Conservation (phyloP, 2,888 invertebrate species). For the Caenorhabditis parvicauda region DNA sequence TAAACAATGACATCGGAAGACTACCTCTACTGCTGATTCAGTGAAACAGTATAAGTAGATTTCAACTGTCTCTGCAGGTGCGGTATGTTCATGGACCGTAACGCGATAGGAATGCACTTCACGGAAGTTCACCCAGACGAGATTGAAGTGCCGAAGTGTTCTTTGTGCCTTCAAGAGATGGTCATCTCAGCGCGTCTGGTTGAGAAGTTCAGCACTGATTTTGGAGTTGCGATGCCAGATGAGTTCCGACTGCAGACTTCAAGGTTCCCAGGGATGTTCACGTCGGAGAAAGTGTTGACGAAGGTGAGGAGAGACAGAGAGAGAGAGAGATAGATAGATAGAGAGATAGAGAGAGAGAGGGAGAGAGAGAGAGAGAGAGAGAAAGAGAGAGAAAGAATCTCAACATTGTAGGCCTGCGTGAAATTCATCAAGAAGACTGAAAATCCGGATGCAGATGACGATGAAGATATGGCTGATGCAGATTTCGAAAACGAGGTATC, state of each 20-base stretch:
- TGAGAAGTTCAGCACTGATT: conserved; percentile 56
- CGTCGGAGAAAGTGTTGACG: conserved; percentile 48
- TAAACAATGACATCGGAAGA: too few species aligned
- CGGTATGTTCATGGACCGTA: conserved; percentile 58
- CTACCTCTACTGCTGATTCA: too few species aligned
- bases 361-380: too few species aligned
- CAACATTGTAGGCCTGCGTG: too few species aligned
- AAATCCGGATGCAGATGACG: conserved; percentile 8
- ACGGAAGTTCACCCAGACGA: conserved; percentile 59
- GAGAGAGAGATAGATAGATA: too few species aligned
- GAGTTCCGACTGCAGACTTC: conserved; percentile 50
- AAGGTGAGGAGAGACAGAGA: conserved; percentile 36
- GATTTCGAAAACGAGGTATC: conserved; percentile 1
- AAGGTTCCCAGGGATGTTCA: conserved; percentile 39
- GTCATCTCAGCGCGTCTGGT: conserved; percentile 55
- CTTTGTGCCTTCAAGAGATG: conserved; percentile 58
- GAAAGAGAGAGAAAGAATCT: too few species aligned
- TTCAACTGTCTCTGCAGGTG: too few species aligned
- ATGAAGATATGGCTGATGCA: conserved; percentile 10
- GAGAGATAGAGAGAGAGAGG: too few species aligned
- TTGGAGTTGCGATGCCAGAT: conserved; percentile 55
- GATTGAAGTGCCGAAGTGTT: conserved; percentile 61
- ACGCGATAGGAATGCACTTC: conserved; percentile 57
- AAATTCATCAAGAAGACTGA: conserved; percentile 6
- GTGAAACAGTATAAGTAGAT: conserved; percentile 17